phyloP scores from a whole-genome alignment of 1,140 invertebrate species.

The Bombus fervidus region DNA sequence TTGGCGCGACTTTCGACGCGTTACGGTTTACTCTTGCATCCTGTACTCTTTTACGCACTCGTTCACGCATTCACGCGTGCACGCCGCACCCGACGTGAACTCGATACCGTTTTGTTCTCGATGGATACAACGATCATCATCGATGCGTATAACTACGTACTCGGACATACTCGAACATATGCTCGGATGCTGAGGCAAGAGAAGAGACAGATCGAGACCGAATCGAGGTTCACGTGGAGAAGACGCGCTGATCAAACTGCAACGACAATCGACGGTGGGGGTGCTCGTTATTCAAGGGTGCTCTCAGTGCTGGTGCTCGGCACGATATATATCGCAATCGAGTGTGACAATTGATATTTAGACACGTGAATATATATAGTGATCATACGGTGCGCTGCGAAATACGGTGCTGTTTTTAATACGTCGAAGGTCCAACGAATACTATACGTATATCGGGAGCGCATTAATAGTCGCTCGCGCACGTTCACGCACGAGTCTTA shows the following conservation, averaged over 20 bases:
- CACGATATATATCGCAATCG: constrained; percentile 68
- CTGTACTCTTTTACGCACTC: constrained; percentile 69
- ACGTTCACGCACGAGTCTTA: constrained; percentile 16
- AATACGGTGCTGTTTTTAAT: constrained; percentile 18
- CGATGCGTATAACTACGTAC: not conserved
- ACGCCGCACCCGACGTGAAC: constrained; percentile 53
- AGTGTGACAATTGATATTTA: constrained; percentile 56
- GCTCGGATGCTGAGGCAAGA: too few species aligned
- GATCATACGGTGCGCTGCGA: constrained; percentile 21
- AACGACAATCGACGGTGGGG: constrained; percentile 71
- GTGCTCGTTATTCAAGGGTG: constrained; percentile 71
- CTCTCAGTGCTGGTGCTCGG: constrained; percentile 79
- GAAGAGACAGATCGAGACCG: not conserved
- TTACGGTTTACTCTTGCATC: constrained; percentile 55
- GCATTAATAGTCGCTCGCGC: constrained; percentile 35
- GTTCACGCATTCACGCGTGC: constrained; percentile 74
- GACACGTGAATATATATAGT: constrained; percentile 31
- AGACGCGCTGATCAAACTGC: constrained; percentile 62
- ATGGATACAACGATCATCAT: not conserved
- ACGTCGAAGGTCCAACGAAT: not conserved
- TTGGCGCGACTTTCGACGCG: constrained; percentile 23
- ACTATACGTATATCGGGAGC: not conserved
- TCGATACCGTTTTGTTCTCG: constrained; percentile 12
- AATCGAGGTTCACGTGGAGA: constrained; percentile 53
- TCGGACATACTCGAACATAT: not conserved